A percentile compares a stretch with the other conserved stretches of the same genome.
Conservation (phyloP, 2,888 invertebrate species). For the Eupithecia subfuscata region DNA sequence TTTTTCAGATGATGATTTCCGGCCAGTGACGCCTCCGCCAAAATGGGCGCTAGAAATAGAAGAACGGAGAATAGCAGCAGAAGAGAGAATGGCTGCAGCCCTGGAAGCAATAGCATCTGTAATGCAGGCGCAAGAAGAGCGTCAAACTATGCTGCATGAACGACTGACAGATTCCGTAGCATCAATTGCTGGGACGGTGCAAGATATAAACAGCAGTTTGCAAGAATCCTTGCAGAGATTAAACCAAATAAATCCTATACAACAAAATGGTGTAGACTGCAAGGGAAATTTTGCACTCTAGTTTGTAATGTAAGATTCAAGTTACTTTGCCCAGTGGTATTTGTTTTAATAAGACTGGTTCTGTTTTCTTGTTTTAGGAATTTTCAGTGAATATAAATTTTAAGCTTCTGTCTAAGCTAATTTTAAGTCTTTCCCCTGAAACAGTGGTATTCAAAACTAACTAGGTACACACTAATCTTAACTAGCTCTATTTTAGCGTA, state of each 20-base stretch:
- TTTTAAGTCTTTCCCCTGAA: constrained; percentile 19
- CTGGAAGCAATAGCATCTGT: constrained; percentile 65
- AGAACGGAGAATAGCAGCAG: constrained; percentile 69
- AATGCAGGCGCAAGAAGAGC: constrained; percentile 66
- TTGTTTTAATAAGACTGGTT: neutral
- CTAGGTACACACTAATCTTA: neutral
- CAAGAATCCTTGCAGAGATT: constrained; percentile 66
- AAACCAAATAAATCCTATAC: constrained; percentile 53
- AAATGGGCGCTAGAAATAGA: constrained; percentile 74
- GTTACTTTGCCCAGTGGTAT: neutral
- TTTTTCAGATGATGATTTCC: constrained; percentile 58
- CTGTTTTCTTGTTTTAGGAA: constrained; percentile 11
- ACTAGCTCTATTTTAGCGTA: neutral
- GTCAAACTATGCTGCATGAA: constrained; percentile 62
- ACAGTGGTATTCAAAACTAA: constrained; percentile 45
- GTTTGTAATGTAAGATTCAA: constrained; percentile 31
- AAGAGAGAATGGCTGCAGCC: constrained; percentile 72
- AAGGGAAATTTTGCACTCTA: constrained; percentile 59
- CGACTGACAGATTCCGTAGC: constrained; percentile 65
- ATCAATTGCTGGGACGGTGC: constrained; percentile 66
- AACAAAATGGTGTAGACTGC: constrained; percentile 54
- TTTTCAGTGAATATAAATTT: neutral
- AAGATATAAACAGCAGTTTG: constrained; percentile 67
- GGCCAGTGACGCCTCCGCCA: constrained; percentile 64
- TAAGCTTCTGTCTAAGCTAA: neutral